Evolutionary conservation across 2,113 vertebrate genomes (phyloP).

Genomic region (Lasiurus cinereus): DNA sequence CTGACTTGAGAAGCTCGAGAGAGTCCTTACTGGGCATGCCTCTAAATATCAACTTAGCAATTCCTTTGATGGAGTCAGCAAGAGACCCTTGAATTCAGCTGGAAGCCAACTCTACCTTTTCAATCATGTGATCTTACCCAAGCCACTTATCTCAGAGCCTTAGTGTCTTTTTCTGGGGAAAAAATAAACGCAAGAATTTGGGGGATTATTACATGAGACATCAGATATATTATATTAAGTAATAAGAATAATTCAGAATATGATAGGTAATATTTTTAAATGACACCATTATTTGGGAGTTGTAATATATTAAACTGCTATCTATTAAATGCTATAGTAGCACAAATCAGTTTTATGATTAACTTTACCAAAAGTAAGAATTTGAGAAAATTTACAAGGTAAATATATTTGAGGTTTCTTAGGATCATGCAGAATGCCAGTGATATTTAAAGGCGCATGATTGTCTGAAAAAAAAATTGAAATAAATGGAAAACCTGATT

Average conservation of each 20-base stretch:
- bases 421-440: accelerated
- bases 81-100: neutral
- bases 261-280: neutral
- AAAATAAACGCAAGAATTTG: neutral
- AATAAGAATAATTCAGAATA: neutral
- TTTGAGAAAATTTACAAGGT: neutral
- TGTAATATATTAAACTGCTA: neutral
- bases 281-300: neutral
- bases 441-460: neutral
- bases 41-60: neutral
- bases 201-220: neutral
- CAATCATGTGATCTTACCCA: neutral
- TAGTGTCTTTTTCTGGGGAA: neutral
- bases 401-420: neutral
- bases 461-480: neutral
- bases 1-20: neutral
- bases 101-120: neutral
- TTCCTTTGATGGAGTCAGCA: neutral
- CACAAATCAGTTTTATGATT: neutral
- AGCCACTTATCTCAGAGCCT: neutral
- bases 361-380: neutral
- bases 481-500: neutral
- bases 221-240: neutral
- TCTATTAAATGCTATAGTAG: neutral
- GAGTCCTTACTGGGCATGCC: accelerated